Evolutionary conservation across 37 sponge, comb jelly and placozoan species (phyloP), one percentile per base, ranked within the genome.

Genomic region (Geodia barretti): DNA sequence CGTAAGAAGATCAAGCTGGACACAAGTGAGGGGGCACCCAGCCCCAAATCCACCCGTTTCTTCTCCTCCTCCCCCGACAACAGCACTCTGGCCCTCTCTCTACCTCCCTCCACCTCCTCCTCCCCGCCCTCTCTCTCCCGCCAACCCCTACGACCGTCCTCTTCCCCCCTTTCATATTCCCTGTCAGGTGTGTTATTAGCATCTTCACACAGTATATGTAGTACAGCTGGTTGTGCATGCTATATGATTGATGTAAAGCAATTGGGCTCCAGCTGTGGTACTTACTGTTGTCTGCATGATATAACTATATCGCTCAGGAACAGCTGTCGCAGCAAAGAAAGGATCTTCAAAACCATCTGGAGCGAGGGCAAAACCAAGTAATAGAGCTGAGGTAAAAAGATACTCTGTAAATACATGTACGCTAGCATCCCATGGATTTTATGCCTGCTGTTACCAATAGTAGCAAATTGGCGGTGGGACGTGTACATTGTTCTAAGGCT

Each of bases 1-100:
- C 65, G 75, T 3, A 86, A 86, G 75, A 74, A 80, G 62, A 2
- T 79, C 30, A 86, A 80, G 68, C 38, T 71, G 33, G 81, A 79
- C 29, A 86, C 75, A 8, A 42, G 32, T 41, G 75, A 68, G 21
- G n/a, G 32, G 1, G 2, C 61, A 4, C 20, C 2, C 24, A 32
- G 8, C 34, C n/a, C n/a, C n/a, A n/a, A n/a, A n/a, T n/a, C n/a
- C n/a, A n/a, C n/a, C n/a, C n/a, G n/a, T n/a, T 36, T 33, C 20
- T 17, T 54, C 21, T 38, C 77, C 20, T 47, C 54, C 41, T 43
- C 36, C 26, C 38, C 63, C 1, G 21, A 58, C 61, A 58, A 29
- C 60, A 70, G 62, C 43, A 4, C 8, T 47, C 54, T 14, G 7
- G 14, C 14, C 11, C 14, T 14, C 14, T 7, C 14, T 14, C 54